phyloP scores from a whole-genome alignment of 2,888 invertebrate genomes.

The Troides oblongomaculatus region DNA sequence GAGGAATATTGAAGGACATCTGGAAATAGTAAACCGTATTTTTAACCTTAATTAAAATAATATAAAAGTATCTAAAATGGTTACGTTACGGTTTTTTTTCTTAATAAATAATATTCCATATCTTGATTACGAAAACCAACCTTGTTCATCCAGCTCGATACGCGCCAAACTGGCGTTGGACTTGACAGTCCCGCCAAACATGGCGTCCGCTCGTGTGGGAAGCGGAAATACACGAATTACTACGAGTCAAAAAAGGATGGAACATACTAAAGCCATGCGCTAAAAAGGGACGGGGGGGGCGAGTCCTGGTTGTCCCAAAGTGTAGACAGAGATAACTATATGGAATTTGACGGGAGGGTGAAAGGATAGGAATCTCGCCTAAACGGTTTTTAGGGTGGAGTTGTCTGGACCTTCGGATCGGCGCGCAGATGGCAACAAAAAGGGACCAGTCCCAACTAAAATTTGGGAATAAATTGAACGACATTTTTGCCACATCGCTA shows the following conservation, averaged over 20 bases:
- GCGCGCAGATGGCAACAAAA: slow-evolving; percentile 78
- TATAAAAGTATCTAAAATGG: background rate
- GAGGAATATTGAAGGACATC: slow-evolving; percentile 24
- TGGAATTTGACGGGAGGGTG: slow-evolving; percentile 61
- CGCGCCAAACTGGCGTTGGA: slow-evolving; percentile 77
- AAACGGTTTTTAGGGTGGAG: slow-evolving; percentile 80
- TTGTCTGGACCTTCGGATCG: slow-evolving; percentile 73
- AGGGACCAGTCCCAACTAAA: slow-evolving; percentile 72
- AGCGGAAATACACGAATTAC: slow-evolving; percentile 77
- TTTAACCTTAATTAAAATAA: slow-evolving; percentile 1
- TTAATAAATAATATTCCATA: slow-evolving; percentile 34
- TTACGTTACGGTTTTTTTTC: too few species aligned
- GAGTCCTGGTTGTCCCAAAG: slow-evolving; percentile 65
- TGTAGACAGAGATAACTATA: slow-evolving; percentile 69
- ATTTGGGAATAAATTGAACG: slow-evolving; percentile 78
- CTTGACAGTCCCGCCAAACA: slow-evolving; percentile 78
- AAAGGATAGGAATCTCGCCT: slow-evolving; percentile 67
- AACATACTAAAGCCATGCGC: slow-evolving; percentile 60
- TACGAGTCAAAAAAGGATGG: slow-evolving; percentile 72
- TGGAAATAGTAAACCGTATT: slow-evolving; percentile 36
- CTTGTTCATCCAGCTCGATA: slow-evolving; percentile 64
- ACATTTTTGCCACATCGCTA: slow-evolving; percentile 74
- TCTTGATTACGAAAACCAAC: slow-evolving; percentile 60
- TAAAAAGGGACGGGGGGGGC: slow-evolving; percentile 72
- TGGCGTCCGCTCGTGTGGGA: slow-evolving; percentile 76